Conservation (phyloP, 1,140 invertebrate species). For the Scylla paramamosain region DNA sequence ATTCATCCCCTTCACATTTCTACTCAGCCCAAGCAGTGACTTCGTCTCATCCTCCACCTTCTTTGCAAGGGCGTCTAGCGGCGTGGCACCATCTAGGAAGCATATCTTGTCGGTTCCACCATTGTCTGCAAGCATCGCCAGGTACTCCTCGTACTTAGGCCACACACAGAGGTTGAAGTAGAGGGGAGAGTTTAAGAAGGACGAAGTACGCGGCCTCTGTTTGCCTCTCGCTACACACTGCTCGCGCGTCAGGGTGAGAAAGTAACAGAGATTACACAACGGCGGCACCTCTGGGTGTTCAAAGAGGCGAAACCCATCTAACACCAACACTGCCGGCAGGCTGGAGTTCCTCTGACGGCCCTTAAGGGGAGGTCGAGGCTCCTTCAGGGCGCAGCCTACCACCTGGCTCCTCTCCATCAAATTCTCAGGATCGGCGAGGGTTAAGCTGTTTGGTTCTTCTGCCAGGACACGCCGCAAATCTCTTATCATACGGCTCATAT, state of each 20-base stretch:
- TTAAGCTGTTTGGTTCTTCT: neutral
- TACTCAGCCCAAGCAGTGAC: neutral
- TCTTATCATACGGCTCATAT: constrained; percentile 54
- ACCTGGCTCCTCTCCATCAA: constrained; percentile 19
- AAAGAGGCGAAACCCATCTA: constrained; percentile 59
- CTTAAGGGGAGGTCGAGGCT: constrained; percentile 45
- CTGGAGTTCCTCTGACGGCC: neutral
- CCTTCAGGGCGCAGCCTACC: constrained; percentile 38
- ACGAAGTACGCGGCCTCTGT: neutral
- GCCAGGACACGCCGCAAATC: constrained; percentile 43
- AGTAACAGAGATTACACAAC: constrained; percentile 53
- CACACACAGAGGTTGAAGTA: constrained; percentile 63
- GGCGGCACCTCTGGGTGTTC: constrained; percentile 26
- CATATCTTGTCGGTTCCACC: neutral
- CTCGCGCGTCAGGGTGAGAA: constrained; percentile 56
- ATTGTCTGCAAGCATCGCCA: neutral
- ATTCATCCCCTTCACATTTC: too few species aligned
- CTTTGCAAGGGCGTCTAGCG: neutral
- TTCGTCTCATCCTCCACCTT: neutral
- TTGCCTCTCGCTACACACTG: constrained; percentile 45
- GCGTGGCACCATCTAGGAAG: neutral
- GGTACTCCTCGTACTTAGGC: constrained; percentile 52
- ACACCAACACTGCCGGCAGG: constrained; percentile 28
- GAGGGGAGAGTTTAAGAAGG: neutral
- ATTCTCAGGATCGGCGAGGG: neutral